phyloP scores from a whole-genome alignment of 2,888 invertebrate species.

The Lasioglossum oenotherae region DNA sequence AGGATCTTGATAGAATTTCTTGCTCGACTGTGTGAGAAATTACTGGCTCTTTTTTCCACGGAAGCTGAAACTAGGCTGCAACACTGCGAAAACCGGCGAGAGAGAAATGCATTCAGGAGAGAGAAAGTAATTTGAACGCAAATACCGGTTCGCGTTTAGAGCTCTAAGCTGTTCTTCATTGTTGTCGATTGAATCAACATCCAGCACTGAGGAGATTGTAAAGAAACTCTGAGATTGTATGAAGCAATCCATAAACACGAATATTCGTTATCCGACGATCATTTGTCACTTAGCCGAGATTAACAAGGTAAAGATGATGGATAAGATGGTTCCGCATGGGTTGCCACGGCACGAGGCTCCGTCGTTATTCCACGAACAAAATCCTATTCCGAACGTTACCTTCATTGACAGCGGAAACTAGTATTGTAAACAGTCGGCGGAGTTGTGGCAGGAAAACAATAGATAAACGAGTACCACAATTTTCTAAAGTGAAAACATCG shows the following conservation, averaged over 20 bases:
- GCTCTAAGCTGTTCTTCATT: not conserved
- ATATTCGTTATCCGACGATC: not conserved
- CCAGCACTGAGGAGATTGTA: not conserved
- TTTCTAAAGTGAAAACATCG: not conserved
- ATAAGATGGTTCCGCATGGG: not conserved
- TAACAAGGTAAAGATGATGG: slow-evolving; percentile 7
- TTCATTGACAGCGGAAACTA: not conserved
- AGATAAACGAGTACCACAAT: not conserved
- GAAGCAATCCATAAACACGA: not conserved
- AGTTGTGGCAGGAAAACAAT: not conserved
- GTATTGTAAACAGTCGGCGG: not conserved
- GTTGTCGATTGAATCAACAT: slow-evolving; percentile 10
- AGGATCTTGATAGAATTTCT: slow-evolving; percentile 4
- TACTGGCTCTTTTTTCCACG: not conserved
- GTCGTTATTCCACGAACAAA: not conserved
- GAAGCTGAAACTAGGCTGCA: not conserved
- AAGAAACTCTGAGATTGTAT: not conserved
- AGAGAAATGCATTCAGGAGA: not conserved
- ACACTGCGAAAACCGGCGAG: not conserved
- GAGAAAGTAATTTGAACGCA: slow-evolving; percentile 8
- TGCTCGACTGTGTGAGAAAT: not conserved
- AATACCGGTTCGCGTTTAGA: not conserved
- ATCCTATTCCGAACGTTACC: not conserved
- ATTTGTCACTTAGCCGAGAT: not conserved
- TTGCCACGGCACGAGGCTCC: not conserved